Evolutionary conservation across 23 tunicate species (phyloP).

Genomic region (Botrylloides violaceus): DNA sequence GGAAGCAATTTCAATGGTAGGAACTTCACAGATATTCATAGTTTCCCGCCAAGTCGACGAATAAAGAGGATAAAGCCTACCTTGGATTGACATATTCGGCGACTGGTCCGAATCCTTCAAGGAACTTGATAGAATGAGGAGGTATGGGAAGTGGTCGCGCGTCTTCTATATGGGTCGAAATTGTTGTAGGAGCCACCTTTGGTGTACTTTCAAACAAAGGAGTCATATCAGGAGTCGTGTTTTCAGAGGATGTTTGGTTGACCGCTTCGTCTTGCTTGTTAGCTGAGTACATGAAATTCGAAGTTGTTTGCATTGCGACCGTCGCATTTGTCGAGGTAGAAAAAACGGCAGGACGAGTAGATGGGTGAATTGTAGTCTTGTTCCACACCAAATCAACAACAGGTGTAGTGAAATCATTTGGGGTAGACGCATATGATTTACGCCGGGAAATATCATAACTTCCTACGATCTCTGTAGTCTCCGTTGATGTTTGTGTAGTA

Average conservation of each 20-base stretch:
- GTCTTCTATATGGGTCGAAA: too few species aligned
- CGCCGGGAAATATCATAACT: too few species aligned
- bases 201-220: too few species aligned
- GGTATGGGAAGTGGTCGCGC: too few species aligned
- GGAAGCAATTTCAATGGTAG: too few species aligned
- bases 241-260: too few species aligned
- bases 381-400: too few species aligned
- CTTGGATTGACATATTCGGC: background rate
- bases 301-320: background rate
- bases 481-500: background rate
- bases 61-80: too few species aligned
- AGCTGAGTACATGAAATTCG: background rate
- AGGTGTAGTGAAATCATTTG: background rate
- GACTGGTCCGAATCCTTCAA: background rate
- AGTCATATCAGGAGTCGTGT: too few species aligned
- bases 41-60: too few species aligned
- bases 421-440: background rate
- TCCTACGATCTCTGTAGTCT: background rate
- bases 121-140: background rate
- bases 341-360: background rate
- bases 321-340: background rate
- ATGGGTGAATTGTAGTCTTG: background rate
- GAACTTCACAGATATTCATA: too few species aligned
- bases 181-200: too few species aligned
- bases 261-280: background rate